These are phyloP conservation scores for Chelon auratus DNA, from an alignment of 2,797 vertebrate species.

Conservation along the genomic window DNA sequence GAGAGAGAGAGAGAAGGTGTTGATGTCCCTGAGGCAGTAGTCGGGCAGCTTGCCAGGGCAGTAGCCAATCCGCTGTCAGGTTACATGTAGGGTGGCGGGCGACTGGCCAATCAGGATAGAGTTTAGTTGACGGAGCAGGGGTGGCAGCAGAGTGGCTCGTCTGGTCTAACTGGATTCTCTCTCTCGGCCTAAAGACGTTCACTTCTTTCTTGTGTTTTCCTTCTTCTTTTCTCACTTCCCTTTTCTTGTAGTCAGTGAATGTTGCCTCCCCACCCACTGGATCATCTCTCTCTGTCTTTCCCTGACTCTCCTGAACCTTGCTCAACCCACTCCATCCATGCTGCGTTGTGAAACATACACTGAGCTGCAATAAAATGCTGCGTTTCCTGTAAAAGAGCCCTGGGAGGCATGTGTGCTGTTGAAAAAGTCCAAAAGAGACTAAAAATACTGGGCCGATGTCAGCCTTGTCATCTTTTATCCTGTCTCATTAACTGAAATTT, in stretches of 20 bases:
- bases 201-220: conserved; percentile 20
- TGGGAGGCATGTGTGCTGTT: too few relatives aligned
- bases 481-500: too few relatives aligned
- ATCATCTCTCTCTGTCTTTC: conserved; percentile 1
- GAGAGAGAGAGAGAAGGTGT: conserved; percentile 15
- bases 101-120: conserved; percentile 50
- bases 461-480: too few relatives aligned
- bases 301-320: background rate
- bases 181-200: conserved; percentile 5
- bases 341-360: conserved; percentile 23
- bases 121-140: conserved; percentile 26
- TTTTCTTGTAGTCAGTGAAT: background rate
- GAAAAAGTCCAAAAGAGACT: too few relatives aligned
- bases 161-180: conserved; percentile 70
- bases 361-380: too few relatives aligned
- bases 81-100: conserved; percentile 27
- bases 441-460: too few relatives aligned
- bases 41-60: conserved; percentile 23
- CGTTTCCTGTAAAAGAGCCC: too few relatives aligned
- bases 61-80: conserved; percentile 42
- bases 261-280: background rate
- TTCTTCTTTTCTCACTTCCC: conserved; percentile 44
- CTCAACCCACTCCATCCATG: conserved; percentile 12
- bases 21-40: conserved; percentile 48
- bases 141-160: conserved; percentile 35